A percentile compares a stretch with the other conserved stretches of the same genome.
These are phyloP conservation scores for Ammodytes marinus DNA, from an alignment of 2,113 vertebrate species.

Conservation along the genomic window DNA sequence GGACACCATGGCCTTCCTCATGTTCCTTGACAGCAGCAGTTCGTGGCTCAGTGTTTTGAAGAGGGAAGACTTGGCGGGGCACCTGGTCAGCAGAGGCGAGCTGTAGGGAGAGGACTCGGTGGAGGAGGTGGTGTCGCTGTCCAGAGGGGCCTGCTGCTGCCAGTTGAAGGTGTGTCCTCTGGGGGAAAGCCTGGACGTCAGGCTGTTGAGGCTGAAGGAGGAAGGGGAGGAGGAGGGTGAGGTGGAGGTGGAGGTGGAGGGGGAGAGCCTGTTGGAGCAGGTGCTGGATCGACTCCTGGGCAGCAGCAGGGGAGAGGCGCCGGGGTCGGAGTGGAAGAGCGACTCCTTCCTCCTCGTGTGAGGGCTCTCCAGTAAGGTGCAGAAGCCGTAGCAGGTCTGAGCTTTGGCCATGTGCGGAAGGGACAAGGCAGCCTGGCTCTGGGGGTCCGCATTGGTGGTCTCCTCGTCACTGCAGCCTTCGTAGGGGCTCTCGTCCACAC, in stretches of 20 bases:
- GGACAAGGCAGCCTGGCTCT: conserved; percentile 91
- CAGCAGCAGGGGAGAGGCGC: conserved; percentile 76
- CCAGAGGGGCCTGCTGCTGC: conserved; percentile 84
- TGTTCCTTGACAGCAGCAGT: conserved; percentile 82
- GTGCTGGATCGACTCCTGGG: conserved; percentile 85
- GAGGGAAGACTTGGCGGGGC: conserved; percentile 81
- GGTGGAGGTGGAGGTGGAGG: conserved; percentile 56
- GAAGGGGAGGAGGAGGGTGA: conserved; percentile 77
- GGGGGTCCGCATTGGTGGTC: conserved; percentile 90
- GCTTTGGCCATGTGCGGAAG: conserved; percentile 90
- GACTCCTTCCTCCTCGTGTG: conserved; percentile 93
- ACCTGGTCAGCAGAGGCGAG: conserved; percentile 85
- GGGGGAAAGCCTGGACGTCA: conserved; percentile 77
- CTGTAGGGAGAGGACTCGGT: conserved; percentile 89
- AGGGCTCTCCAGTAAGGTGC: conserved; percentile 91
- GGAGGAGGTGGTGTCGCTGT: conserved; percentile 90
- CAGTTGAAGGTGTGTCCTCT: conserved; percentile 76
- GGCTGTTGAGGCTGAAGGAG: conserved; percentile 80
- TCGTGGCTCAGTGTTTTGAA: conserved; percentile 88
- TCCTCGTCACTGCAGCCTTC: conserved; percentile 84
- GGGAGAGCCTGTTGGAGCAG: conserved; percentile 65
- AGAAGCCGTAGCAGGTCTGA: conserved; percentile 91
- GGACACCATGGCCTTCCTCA: conserved; percentile 80
- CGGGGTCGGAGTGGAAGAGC: conserved; percentile 88
- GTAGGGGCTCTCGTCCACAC: conserved; percentile 84